Conservation (phyloP, 2,113 vertebrate genomes). For the Setophaga coronata region DNA sequence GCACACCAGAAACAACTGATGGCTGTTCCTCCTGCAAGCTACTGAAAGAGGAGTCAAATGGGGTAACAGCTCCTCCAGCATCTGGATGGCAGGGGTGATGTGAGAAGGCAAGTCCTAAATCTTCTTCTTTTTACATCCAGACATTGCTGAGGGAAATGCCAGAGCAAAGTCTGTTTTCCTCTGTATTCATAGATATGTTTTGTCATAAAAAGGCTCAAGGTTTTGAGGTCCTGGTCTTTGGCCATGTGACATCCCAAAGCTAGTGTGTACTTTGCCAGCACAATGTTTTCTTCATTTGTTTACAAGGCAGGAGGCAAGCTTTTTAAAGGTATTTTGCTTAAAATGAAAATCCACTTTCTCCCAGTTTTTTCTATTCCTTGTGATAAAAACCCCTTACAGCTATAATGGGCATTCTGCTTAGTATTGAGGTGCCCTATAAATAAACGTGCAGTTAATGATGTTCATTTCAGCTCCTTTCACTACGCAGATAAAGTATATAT, state of each 20-base stretch:
- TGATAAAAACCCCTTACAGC: background rate
- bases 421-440: background rate
- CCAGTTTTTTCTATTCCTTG: background rate
- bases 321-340: background rate
- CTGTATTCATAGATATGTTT: background rate
- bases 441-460: background rate
- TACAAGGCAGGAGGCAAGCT: background rate
- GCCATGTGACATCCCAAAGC: background rate
- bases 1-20: background rate
- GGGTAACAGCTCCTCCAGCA: background rate
- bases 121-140: background rate
- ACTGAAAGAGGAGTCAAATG: background rate
- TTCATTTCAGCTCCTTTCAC: background rate
- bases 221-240: background rate
- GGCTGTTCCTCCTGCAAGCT: background rate
- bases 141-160: background rate
- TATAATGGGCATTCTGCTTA: background rate
- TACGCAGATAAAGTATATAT: conserved; percentile 19
- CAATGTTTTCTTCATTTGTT: background rate
- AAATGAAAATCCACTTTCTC: background rate
- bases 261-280: background rate
- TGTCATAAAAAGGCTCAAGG: background rate
- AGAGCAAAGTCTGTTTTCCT: background rate
- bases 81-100: background rate
- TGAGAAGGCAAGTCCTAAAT: background rate